Evolutionary conservation across 2,113 vertebrate species (phyloP).

Genomic region (Pseudopodoces humilis): DNA sequence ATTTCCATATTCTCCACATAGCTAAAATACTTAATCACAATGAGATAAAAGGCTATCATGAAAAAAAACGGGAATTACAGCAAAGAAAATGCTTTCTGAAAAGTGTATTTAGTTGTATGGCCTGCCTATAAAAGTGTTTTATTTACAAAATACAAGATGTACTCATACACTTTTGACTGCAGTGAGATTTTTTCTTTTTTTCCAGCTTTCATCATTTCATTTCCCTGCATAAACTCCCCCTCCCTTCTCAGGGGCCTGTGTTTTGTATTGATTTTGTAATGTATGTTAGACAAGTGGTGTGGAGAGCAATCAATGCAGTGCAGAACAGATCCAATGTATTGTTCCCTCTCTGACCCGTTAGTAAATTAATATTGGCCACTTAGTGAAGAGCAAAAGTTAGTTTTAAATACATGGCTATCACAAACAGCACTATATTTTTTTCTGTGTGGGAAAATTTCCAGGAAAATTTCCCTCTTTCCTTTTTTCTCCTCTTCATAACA

Average conservation of each 20-base stretch:
- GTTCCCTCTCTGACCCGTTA: neutral
- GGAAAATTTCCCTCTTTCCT: neutral
- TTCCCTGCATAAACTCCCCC: neutral
- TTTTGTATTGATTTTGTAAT: slow-evolving; percentile 31
- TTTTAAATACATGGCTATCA: neutral
- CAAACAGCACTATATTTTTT: neutral
- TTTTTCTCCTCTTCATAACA: neutral
- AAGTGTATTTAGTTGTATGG: neutral
- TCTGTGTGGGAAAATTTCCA: neutral
- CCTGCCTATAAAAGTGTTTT: neutral
- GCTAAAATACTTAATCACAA: neutral
- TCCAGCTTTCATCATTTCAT: slow-evolving; percentile 10
- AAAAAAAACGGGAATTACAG: neutral
- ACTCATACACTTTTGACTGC: neutral
- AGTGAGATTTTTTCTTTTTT: neutral
- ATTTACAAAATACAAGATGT: neutral
- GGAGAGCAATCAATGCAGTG: slow-evolving; percentile 1
- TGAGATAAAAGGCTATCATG: neutral
- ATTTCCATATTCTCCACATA: neutral
- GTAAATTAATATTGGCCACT: slow-evolving; percentile 42
- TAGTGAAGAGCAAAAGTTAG: neutral
- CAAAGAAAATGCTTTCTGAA: neutral
- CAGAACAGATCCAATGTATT: neutral
- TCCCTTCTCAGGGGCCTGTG: neutral
- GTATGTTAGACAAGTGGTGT: slow-evolving; percentile 7